These are phyloP conservation scores for Geopemphigus sp. DNA, from an alignment of 1,140 invertebrate genomes.

Conservation along the genomic window DNA sequence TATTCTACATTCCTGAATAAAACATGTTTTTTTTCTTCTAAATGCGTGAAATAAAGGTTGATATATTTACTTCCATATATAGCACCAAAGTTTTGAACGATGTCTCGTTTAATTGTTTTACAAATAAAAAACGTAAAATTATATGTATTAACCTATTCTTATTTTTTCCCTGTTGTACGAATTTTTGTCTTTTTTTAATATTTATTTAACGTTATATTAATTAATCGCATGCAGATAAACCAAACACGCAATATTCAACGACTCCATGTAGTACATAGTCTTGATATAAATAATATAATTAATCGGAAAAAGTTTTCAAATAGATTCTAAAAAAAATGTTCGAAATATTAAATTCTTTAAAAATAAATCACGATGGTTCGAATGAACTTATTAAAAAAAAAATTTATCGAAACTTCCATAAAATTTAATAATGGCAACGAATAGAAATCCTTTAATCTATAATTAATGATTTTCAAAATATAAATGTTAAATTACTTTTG, in stretches of 20 bases:
- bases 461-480: neutral
- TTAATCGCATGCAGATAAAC: neutral
- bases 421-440: too few species aligned
- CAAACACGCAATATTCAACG: neutral
- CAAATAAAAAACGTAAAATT: neutral
- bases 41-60: neutral
- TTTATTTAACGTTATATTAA: neutral
- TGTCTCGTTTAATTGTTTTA: neutral
- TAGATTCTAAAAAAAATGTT: neutral
- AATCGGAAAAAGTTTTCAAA: neutral
- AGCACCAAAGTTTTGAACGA: slow-evolving; percentile 20
- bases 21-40: slow-evolving; percentile 27
- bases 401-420: too few species aligned
- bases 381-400: too few species aligned
- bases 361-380: too few species aligned
- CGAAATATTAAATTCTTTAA: neutral
- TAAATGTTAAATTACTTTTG: neutral
- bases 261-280: neutral
- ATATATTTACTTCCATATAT: neutral
- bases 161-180: slow-evolving; percentile 3
- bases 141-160: neutral
- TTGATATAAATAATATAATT: neutral
- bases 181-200: neutral
- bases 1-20: slow-evolving; percentile 41
- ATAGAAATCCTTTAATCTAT: neutral